These are phyloP conservation scores for Lasioglossum lativentre DNA, from an alignment of 2,888 invertebrate genomes.

Conservation along the genomic window DNA sequence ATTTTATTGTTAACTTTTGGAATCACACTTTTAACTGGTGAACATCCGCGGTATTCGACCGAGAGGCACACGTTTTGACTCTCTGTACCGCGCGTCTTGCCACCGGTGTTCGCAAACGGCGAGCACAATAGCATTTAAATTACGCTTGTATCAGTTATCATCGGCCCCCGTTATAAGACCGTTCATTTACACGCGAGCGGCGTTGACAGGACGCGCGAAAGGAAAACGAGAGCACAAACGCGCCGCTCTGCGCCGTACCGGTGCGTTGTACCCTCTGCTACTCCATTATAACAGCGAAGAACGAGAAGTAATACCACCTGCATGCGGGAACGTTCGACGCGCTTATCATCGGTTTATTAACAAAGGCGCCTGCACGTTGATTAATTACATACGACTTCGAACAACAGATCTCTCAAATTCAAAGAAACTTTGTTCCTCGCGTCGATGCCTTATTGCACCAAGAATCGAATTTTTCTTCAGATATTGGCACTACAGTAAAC, in stretches of 20 bases:
- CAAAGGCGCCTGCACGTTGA: background rate
- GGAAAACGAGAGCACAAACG: slow-evolving; percentile 7
- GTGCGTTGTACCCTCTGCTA: background rate
- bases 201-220: slow-evolving; percentile 38
- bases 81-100: background rate
- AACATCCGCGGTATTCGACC: too few species aligned
- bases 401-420: background rate
- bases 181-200: slow-evolving; percentile 37
- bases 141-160: slow-evolving; percentile 40
- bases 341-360: background rate
- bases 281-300: slow-evolving; percentile 31
- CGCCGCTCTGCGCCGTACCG: too few species aligned
- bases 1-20: too few species aligned
- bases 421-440: background rate
- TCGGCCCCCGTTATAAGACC: slow-evolving; percentile 28
- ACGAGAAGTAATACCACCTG: slow-evolving; percentile 21
- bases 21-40: too few species aligned
- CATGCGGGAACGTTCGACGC: background rate
- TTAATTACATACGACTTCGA: background rate
- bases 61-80: too few species aligned
- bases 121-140: slow-evolving; percentile 28
- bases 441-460: background rate
- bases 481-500: too few species aligned
- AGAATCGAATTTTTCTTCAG: too few species aligned
- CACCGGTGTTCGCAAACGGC: background rate